phyloP scores from a whole-genome alignment of 2,797 vertebrate species.

The Nasua narica region DNA sequence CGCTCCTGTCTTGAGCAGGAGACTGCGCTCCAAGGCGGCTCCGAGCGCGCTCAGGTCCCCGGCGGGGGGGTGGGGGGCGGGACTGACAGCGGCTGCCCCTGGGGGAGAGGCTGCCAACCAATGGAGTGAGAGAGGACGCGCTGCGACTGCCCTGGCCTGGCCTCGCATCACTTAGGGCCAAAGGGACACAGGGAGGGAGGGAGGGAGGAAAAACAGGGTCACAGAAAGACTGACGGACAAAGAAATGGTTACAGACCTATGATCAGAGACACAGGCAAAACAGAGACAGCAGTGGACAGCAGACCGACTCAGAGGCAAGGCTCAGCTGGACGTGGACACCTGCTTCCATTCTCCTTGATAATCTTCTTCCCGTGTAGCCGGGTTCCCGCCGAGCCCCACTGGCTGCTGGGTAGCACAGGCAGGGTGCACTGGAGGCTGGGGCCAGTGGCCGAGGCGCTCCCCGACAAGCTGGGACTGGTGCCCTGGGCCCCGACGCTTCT shows the following conservation, averaged over 20 bases:
- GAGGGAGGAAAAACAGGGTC: neutral
- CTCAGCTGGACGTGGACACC: neutral
- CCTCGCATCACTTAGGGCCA: neutral
- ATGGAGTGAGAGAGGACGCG: slow-evolving; percentile 27
- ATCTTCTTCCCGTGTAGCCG: neutral
- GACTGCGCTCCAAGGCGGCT: neutral
- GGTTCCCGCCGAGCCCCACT: neutral
- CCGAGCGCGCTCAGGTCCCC: neutral
- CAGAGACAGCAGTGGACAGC: neutral
- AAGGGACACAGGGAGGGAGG: neutral
- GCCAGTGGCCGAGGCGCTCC: neutral
- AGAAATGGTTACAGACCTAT: neutral
- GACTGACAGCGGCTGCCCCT: neutral
- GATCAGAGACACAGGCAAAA: neutral
- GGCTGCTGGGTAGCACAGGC: neutral
- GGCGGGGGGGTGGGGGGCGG: neutral
- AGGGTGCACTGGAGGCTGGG: neutral
- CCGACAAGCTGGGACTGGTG: neutral
- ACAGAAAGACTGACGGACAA: neutral
- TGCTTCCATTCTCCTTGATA: neutral
- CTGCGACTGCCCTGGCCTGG: neutral
- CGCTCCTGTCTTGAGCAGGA: neutral
- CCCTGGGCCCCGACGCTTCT: neutral
- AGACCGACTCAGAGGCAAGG: neutral
- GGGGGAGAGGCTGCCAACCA: slow-evolving; percentile 27